Percentiles rank a stretch among this genome's conserved stretches.
phyloP scores from a whole-genome alignment of 2,113 vertebrate species.

The Calidris pugnax region DNA sequence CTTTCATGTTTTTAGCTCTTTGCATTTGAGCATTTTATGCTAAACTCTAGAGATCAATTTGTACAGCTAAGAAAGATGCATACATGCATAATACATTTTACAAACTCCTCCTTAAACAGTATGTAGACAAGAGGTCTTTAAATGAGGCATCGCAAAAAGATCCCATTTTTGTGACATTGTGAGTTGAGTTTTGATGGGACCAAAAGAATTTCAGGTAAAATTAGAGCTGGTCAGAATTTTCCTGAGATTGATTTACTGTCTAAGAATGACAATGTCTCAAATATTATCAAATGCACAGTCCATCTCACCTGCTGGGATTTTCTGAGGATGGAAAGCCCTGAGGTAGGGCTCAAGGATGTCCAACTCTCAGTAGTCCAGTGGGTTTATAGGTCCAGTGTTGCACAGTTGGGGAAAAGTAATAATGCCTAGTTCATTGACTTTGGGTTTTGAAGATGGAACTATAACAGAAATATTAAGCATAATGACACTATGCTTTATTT shows the following conservation, averaged over 20 bases:
- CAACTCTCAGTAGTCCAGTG: neutral
- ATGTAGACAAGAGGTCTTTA: neutral
- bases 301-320: neutral
- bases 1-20: neutral
- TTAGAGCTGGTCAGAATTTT: neutral
- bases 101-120: neutral
- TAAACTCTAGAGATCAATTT: slow-evolving; percentile 20
- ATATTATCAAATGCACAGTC: neutral
- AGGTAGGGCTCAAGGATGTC: neutral
- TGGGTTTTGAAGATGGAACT: neutral
- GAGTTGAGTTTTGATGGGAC: neutral
- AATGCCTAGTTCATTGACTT: neutral
- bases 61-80: neutral
- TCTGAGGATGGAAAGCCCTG: too few species aligned
- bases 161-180: neutral
- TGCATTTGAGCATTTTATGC: neutral
- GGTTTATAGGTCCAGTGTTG: neutral
- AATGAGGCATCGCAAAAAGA: neutral
- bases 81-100: neutral
- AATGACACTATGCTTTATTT: neutral
- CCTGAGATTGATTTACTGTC: neutral
- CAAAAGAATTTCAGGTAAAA: neutral
- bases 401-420: neutral
- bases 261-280: neutral
- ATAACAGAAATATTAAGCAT: neutral